These are phyloP conservation scores for Raillietiella orientalis DNA, from an alignment of 2,888 invertebrate genomes.

Conservation along the genomic window DNA sequence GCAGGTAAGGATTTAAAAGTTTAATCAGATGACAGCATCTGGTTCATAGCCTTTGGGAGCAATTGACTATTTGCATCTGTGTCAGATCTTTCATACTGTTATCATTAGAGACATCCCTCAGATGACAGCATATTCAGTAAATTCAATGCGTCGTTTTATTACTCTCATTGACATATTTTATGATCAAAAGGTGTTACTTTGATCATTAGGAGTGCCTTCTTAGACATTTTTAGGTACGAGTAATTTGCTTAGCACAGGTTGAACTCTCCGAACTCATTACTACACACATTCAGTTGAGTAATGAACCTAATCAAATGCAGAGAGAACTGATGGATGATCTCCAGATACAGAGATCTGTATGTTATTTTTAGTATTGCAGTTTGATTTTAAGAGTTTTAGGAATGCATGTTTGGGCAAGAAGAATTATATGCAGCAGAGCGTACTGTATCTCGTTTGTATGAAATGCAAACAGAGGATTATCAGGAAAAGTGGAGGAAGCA, in stretches of 20 bases:
- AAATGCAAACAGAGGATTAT: conserved; percentile 86
- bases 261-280: not conserved
- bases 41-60: conserved; percentile 50
- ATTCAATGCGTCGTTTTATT: conserved; percentile 77
- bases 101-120: conserved; percentile 64
- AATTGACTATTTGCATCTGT: conserved; percentile 69
- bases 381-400: not conserved
- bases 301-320: not conserved
- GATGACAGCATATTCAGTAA: conserved; percentile 37
- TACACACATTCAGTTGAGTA: not conserved
- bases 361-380: not conserved
- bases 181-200: conserved; percentile 40
- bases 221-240: conserved; percentile 1
- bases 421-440: conserved; percentile 89
- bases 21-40: conserved; percentile 2
- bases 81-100: conserved; percentile 79
- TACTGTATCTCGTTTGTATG: conserved; percentile 61
- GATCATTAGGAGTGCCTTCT: conserved; percentile 2
- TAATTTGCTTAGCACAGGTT: not conserved
- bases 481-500: conserved; percentile 46
- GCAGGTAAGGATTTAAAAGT: conserved; percentile 28
- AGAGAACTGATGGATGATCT: not conserved
- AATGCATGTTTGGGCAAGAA: conserved; percentile 68
- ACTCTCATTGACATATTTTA: conserved; percentile 88
- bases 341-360: too few species aligned